A percentile compares a stretch with the other conserved stretches of the same genome.
phyloP scores from a whole-genome alignment of 2,797 vertebrate species.

The Sphenopsis melanotis region DNA sequence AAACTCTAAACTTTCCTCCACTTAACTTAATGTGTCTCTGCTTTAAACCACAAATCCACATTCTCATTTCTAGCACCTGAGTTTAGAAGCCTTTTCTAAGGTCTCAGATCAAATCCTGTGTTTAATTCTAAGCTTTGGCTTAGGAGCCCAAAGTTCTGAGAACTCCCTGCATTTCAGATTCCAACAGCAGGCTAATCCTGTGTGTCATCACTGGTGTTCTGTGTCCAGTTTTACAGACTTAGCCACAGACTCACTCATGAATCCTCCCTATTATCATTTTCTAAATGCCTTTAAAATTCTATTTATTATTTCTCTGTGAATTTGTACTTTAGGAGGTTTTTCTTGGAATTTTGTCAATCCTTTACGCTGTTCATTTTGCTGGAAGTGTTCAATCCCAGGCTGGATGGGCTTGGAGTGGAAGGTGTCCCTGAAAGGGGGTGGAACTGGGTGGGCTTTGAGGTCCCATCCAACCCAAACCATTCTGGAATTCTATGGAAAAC shows the following conservation, averaged over 20 bases:
- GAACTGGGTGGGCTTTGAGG: neutral
- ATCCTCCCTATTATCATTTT: neutral
- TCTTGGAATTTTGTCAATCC: neutral
- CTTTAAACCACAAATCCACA: neutral
- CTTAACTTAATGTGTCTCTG: neutral
- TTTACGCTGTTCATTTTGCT: neutral
- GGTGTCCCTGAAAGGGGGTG: neutral
- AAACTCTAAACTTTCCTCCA: neutral
- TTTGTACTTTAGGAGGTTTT: neutral
- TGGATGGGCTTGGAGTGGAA: neutral
- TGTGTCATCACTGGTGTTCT: rapidly evolving
- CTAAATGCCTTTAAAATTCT: neutral
- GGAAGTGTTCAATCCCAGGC: neutral
- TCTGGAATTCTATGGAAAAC: neutral
- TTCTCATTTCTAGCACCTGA: neutral
- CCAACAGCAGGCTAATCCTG: neutral
- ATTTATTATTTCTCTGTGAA: neutral
- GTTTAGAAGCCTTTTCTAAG: neutral
- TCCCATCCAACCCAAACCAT: neutral
- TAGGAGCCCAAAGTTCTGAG: neutral
- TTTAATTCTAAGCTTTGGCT: neutral
- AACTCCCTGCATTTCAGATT: neutral
- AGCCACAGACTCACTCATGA: neutral
- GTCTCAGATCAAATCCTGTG: neutral
- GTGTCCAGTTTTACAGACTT: neutral